Base-by-base conservation (phyloP, 2,888 invertebrate genomes). In the Sisyra terminalis region DNA sequence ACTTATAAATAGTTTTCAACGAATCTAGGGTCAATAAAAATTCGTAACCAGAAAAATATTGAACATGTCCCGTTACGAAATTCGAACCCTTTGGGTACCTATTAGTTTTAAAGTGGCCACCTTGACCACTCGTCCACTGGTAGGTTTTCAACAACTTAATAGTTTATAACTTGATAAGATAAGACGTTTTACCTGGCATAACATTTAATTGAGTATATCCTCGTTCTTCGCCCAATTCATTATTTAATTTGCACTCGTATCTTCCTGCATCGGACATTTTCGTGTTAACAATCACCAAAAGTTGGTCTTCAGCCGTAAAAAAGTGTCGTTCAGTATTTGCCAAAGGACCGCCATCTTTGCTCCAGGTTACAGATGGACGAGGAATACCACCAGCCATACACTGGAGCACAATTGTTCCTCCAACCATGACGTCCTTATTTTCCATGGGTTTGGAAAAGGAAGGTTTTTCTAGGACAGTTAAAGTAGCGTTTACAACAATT, bases 191-290 rank as follows among this genome's bases (percentile, higher is more conserved):
- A 66, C 69, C 64, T 50, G 82, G 76, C 51, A 80, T 68, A 14
- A 88, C 80, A 40, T 73, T 71, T 40, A 90, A 68, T 45, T 73
- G 71, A 34, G 82, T 78, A 52, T 73, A 71, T 44, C 82, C 86
- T 46, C 74, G 71, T 50, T 79, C 78, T 44, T 75, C 77, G 6
- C 89, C 90, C 32, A 88, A 66, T 34, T 79, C 75, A 66, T 94
- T 94, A 35, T 81, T 80, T 59, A 94, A 81, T 59, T 84, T 80
- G 66, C 94, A 96, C 52, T 87, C 83, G 63, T 93, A 94, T 46
- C 70, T 70, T 0, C 93, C 94, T 24, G 81, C 80, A 66, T 94
- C 93, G 48, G 67, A 69, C 3, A 73, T 59, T 47, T 78, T 72
- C 0, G 85, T 79, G 54, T 86, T 80, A 34, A 88, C 79, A 50